phyloP scores from a whole-genome alignment of 2,113 vertebrate genomes.

The Lichenostomus cassidix region DNA sequence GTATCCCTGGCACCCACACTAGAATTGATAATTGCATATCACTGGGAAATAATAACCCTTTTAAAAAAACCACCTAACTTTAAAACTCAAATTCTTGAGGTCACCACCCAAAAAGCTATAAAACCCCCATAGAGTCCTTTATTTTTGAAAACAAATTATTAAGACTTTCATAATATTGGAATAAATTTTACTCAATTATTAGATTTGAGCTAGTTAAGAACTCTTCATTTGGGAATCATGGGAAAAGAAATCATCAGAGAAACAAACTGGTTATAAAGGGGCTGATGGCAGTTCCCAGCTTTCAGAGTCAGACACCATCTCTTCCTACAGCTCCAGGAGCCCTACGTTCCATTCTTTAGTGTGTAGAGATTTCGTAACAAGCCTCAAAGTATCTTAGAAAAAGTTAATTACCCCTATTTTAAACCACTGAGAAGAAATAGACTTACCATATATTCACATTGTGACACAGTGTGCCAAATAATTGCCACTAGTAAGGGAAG shows the following conservation, averaged over 20 bases:
- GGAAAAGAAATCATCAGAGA: neutral
- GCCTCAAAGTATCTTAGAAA: neutral
- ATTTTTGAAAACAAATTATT: neutral
- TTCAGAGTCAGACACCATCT: neutral
- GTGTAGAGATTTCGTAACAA: neutral
- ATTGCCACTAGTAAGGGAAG: neutral
- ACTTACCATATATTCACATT: neutral
- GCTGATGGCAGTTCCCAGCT: neutral
- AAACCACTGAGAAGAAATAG: neutral
- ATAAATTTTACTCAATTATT: neutral
- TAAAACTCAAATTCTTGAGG: neutral
- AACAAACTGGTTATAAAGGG: neutral
- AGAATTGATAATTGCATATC: neutral
- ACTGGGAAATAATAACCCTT: neutral
- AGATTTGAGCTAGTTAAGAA: neutral
- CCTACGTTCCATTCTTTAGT: neutral
- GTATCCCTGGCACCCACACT: neutral
- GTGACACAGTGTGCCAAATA: neutral
- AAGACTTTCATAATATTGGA: neutral
- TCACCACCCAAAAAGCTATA: neutral
- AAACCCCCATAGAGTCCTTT: rapidly evolving
- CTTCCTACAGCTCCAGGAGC: neutral
- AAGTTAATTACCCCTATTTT: neutral
- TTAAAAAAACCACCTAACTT: neutral
- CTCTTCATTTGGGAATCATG: neutral